A percentile compares a stretch with the other conserved stretches of the same genome.
These are phyloP conservation scores for Phocoena phocoena DNA, from an alignment of 2,113 vertebrate species.

Conservation along the genomic window DNA sequence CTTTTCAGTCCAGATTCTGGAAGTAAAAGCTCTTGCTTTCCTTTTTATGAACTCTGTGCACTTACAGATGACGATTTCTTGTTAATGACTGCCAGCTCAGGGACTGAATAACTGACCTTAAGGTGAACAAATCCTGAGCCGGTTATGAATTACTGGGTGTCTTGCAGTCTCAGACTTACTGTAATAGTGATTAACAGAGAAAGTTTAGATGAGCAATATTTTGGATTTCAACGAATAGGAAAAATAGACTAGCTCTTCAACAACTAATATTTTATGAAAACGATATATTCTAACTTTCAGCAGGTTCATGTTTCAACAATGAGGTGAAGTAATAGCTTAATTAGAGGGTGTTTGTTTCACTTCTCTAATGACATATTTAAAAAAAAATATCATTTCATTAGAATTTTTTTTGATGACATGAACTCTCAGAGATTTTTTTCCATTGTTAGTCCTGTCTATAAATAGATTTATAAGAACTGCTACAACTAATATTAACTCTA, in stretches of 20 bases:
- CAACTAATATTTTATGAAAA: constrained; percentile 60
- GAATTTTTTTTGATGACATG: constrained; percentile 22
- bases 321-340: constrained; percentile 52
- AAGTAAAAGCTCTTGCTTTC: neutral
- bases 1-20: neutral
- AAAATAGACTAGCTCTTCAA: constrained; percentile 36
- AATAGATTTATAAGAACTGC: neutral
- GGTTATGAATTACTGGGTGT: neutral
- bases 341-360: constrained; percentile 20
- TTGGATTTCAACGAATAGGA: constrained; percentile 59
- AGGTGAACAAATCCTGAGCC: neutral
- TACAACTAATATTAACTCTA: neutral
- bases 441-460: neutral
- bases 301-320: constrained; percentile 41
- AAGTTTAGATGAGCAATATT: constrained; percentile 59
- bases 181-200: constrained; percentile 46
- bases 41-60: neutral
- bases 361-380: constrained; percentile 24
- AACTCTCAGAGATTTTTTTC: neutral
- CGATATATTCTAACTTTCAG: constrained; percentile 3
- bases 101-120: neutral
- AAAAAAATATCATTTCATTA: constrained; percentile 5
- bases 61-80: neutral
- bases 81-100: neutral
- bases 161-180: constrained; percentile 38